A percentile compares a stretch with the other conserved stretches of the same genome.
phyloP scores from a whole-genome alignment of 2,113 vertebrate species.

The Ancistrus triradiatus region DNA sequence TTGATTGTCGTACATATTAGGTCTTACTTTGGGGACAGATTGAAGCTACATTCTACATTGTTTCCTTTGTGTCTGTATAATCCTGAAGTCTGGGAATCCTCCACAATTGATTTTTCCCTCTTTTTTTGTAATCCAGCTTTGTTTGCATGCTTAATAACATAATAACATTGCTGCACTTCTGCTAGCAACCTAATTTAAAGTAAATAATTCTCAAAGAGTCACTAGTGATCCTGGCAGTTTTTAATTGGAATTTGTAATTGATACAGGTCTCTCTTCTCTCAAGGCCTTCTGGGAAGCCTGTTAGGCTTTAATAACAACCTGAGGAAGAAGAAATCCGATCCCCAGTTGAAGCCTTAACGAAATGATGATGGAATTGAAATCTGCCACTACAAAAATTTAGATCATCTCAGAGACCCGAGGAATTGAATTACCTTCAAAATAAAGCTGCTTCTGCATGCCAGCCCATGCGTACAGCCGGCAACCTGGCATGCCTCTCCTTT shows the following conservation, averaged over 20 bases:
- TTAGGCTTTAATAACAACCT: constrained; percentile 19
- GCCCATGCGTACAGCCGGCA: neutral
- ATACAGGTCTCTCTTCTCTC: constrained; percentile 16
- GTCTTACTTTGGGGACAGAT: no score
- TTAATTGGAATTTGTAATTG: constrained; percentile 46
- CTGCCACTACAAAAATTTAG: neutral
- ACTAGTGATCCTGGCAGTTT: constrained; percentile 19
- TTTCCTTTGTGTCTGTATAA: no score
- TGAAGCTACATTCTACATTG: no score
- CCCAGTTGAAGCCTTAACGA: constrained; percentile 15
- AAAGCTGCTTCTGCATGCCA: neutral
- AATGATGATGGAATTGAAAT: constrained; percentile 16
- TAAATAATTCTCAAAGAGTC: constrained; percentile 13
- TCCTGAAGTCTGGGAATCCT: no score
- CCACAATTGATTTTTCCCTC: no score
- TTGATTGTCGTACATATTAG: no score
- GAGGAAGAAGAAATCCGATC: neutral
- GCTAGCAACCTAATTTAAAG: constrained; percentile 20
- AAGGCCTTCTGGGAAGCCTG: constrained; percentile 10
- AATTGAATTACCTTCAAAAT: neutral
- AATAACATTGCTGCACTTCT: no score
- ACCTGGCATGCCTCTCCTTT: neutral
- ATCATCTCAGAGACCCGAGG: constrained; percentile 1
- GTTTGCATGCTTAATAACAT: no score
- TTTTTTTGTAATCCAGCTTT: no score